A percentile compares a stretch with the other conserved stretches of the same genome.
phyloP scores from a whole-genome alignment of 92 coral and sea anemone species.

The Actinostola sp. region DNA sequence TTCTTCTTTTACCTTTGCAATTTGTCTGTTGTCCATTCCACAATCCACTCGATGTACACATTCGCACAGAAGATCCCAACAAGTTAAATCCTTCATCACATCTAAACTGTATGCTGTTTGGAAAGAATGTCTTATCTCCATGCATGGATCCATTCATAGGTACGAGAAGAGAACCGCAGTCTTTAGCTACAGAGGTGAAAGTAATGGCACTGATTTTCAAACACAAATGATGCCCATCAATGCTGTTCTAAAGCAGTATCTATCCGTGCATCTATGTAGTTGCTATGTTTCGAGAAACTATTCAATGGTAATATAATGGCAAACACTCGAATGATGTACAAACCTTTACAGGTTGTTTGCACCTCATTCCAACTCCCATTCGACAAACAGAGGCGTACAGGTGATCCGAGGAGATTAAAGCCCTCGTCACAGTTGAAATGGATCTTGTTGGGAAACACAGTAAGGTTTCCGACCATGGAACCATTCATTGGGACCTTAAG shows the following conservation, averaged over 20 bases:
- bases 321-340: no score
- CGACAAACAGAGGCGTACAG: constrained; percentile 39
- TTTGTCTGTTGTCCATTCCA: constrained; percentile 41
- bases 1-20: constrained; percentile 25
- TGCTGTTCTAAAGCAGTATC: no score
- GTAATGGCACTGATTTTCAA: no score
- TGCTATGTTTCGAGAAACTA: no score
- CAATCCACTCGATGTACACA: constrained; percentile 41
- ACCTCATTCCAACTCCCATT: constrained; percentile 60
- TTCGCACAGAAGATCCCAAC: constrained; percentile 36
- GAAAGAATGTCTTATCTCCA: constrained; percentile 60
- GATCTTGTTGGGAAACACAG: constrained; percentile 38
- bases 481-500: constrained; percentile 47
- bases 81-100: constrained; percentile 66
- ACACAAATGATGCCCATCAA: no score
- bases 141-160: constrained; percentile 62
- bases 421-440: constrained; percentile 51
- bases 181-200: constrained; percentile 33
- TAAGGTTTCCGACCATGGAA: constrained; percentile 37
- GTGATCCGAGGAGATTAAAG: constrained; percentile 45
- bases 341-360: constrained; percentile 43
- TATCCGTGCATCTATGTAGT: no score
- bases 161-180: constrained; percentile 61
- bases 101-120: constrained; percentile 35
- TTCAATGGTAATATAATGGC: no score